These are phyloP conservation scores for Campylomormyrus numenius DNA, from an alignment of 2,113 vertebrate species.

Conservation along the genomic window DNA sequence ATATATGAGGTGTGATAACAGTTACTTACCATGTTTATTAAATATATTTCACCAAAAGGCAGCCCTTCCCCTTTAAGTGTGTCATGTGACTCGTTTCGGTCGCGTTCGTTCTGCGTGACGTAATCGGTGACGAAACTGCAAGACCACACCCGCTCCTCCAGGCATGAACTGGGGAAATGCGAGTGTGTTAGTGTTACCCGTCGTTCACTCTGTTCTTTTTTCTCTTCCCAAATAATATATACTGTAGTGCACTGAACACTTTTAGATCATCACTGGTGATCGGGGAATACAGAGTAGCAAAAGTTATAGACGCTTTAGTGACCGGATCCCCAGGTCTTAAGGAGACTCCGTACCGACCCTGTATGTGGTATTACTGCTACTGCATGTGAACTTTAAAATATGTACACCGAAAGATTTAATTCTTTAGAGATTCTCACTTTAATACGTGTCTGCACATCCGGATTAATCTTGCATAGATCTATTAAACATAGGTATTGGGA, in stretches of 20 bases:
- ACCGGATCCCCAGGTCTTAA: not conserved
- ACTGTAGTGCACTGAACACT: not conserved
- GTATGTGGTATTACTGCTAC: not conserved
- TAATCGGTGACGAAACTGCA: not conserved
- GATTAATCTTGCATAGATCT: not conserved
- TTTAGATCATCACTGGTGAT: not conserved
- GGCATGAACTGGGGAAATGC: not conserved
- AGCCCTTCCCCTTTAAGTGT: conserved; percentile 24
- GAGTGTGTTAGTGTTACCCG: not conserved
- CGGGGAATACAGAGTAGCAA: not conserved
- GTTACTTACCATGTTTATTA: conserved; percentile 56
- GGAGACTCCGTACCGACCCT: not conserved
- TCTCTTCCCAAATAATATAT: not conserved
- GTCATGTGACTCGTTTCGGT: conserved; percentile 57
- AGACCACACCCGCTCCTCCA: not conserved
- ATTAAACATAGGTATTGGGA: not conserved
- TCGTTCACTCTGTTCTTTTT: not conserved
- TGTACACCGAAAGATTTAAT: not conserved
- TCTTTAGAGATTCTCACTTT: not conserved
- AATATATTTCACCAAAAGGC: conserved; percentile 36
- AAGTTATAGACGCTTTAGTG: not conserved
- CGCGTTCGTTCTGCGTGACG: not conserved
- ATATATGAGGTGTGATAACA: not conserved
- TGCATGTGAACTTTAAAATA: not conserved
- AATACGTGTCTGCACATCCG: not conserved